phyloP scores from a whole-genome alignment of 1,140 invertebrate species.

The Drosophila simulans region DNA sequence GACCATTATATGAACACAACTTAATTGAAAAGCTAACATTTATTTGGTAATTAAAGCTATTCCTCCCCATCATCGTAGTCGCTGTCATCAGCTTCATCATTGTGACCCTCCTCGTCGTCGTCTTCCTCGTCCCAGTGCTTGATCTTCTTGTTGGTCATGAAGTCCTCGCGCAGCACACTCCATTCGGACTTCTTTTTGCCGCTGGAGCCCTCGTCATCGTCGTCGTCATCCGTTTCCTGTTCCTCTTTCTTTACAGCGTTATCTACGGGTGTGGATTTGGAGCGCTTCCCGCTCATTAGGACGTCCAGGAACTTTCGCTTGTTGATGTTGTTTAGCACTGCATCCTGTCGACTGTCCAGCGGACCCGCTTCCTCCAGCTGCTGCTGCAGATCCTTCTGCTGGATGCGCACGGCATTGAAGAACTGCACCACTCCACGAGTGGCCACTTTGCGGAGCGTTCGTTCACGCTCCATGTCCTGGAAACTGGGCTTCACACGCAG shows the following conservation, averaged over 20 bases:
- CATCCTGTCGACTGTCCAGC: slow-evolving; percentile 92
- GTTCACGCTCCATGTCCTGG: slow-evolving; percentile 90
- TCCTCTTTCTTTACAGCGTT: slow-evolving; percentile 85
- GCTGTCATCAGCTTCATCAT: slow-evolving; percentile 24
- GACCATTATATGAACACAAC: not conserved
- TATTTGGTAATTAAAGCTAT: slow-evolving; percentile 48
- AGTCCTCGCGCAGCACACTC: slow-evolving; percentile 90
- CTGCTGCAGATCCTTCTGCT: slow-evolving; percentile 91
- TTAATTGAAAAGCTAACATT: slow-evolving; percentile 25
- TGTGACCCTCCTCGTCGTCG: slow-evolving; percentile 34
- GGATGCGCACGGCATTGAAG: slow-evolving; percentile 94
- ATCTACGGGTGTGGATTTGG: slow-evolving; percentile 87
- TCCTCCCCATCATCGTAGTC: slow-evolving; percentile 50
- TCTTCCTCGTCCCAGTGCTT: slow-evolving; percentile 96
- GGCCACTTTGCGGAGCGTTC: slow-evolving; percentile 91
- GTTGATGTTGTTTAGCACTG: slow-evolving; percentile 92
- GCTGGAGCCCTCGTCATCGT: slow-evolving; percentile 40
- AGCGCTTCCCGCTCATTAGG: slow-evolving; percentile 89
- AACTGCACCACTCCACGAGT: slow-evolving; percentile 96
- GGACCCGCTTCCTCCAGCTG: slow-evolving; percentile 90
- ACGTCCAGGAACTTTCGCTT: slow-evolving; percentile 93
- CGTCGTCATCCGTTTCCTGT: slow-evolving; percentile 83
- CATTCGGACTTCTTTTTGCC: slow-evolving; percentile 85
- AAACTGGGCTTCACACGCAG: slow-evolving; percentile 90
- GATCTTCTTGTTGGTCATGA: slow-evolving; percentile 94